Evolutionary conservation across 2,797 vertebrate genomes (phyloP).

Genomic region (Coccyzus lansbergi): DNA sequence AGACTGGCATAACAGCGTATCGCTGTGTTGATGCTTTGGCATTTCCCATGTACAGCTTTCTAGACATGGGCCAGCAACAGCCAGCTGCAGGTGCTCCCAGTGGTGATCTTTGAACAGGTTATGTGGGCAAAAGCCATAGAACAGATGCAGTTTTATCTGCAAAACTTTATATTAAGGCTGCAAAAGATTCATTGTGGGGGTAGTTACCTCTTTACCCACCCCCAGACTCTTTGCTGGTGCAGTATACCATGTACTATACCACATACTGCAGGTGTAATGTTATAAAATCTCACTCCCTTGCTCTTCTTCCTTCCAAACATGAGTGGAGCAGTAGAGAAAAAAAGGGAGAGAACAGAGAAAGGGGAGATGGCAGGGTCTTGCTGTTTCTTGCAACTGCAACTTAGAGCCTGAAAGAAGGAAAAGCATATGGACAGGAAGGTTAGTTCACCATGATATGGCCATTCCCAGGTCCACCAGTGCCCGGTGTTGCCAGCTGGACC

Average conservation of each 20-base stretch:
- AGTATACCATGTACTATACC: not conserved
- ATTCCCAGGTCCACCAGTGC: not conserved
- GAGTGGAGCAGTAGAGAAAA: not conserved
- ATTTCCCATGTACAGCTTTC: not conserved
- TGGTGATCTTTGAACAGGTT: not conserved
- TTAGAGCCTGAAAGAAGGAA: not conserved
- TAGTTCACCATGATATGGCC: accelerated
- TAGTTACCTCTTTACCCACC: not conserved
- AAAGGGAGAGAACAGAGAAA: not conserved
- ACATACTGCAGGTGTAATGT: not conserved
- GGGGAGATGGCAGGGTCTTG: not conserved
- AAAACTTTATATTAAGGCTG: not conserved
- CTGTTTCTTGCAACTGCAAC: not conserved
- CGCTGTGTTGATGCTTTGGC: not conserved
- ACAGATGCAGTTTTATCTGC: not conserved
- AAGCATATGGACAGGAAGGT: not conserved
- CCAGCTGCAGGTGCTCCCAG: not conserved
- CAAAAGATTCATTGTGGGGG: not conserved
- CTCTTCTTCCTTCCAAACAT: not conserved
- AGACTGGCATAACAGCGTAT: no score
- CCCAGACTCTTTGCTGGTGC: not conserved
- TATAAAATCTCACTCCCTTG: not conserved
- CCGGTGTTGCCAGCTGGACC: accelerated
- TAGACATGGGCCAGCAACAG: not conserved
- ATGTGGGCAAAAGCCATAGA: not conserved